Percentiles rank a stretch among this genome's conserved stretches.
phyloP scores from a whole-genome alignment of 2,113 vertebrate species.

The Melospiza georgiana region DNA sequence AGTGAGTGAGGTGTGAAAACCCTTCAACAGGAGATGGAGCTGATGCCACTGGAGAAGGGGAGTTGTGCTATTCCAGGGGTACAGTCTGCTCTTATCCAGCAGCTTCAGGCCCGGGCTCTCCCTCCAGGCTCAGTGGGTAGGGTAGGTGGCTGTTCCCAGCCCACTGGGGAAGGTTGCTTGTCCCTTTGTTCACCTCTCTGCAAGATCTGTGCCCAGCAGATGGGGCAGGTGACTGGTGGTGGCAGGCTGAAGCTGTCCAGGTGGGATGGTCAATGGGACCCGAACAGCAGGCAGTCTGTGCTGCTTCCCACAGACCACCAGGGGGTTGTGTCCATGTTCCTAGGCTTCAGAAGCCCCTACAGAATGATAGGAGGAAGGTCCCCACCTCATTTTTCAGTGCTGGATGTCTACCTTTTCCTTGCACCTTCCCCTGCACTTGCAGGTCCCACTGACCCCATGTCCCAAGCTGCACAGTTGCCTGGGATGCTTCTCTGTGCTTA shows the following conservation, averaged over 20 bases:
- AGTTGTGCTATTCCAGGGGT: not conserved
- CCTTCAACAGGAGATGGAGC: not conserved
- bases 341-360: not conserved
- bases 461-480: not conserved
- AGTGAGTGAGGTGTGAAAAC: not conserved
- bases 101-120: not conserved
- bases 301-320: not conserved
- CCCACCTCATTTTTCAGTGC: not conserved
- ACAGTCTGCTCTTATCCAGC: not conserved
- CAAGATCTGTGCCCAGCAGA: not conserved
- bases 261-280: rapidly evolving
- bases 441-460: not conserved
- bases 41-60: not conserved
- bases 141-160: not conserved
- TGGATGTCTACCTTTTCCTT: not conserved
- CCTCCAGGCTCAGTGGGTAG: rapidly evolving
- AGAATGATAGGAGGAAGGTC: not conserved
- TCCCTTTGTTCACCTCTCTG: not conserved
- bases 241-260: not conserved
- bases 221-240: not conserved
- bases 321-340: not conserved
- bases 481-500: not conserved
- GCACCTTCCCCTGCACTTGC: not conserved
- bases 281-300: not conserved
- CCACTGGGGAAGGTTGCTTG: not conserved